Percentiles rank a stretch among this genome's conserved stretches.
Evolutionary conservation across 2,888 invertebrate genomes (phyloP).

Genomic region (Hyles lineata): DNA sequence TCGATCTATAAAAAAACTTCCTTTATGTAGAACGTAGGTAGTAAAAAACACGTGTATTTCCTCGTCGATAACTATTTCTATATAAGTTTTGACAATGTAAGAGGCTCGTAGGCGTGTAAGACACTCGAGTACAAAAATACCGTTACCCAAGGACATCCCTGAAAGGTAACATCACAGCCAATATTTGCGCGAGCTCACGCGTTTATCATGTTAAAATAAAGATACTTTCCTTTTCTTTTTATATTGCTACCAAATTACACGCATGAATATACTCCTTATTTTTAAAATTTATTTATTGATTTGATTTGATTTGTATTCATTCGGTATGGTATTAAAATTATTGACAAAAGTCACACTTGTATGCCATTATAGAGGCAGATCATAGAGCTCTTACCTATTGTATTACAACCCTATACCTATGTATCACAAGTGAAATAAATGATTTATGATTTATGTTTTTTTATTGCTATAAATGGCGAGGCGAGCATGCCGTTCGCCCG

Average conservation of each 20-base stretch:
- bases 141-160: conserved; percentile 1
- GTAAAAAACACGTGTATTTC: background rate
- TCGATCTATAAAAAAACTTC: no score
- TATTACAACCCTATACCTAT: no score
- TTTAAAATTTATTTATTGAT: background rate
- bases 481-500: no score
- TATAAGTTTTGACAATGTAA: background rate
- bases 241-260: background rate
- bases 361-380: no score
- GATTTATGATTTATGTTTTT: no score
- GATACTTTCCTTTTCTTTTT: background rate
- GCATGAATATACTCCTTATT: no score
- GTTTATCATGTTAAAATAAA: background rate
- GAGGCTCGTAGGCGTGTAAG: background rate
- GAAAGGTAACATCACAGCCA: conserved; percentile 9
- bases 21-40: no score
- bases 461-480: no score
- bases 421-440: no score
- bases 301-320: background rate
- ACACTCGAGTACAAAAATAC: conserved; percentile 8
- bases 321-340: no score
- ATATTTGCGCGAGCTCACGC: background rate
- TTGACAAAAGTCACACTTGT: no score
- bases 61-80: background rate
- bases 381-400: no score